Base-by-base conservation (phyloP, 2,113 vertebrate species). In the Poeciliopsis turrubarensis region DNA sequence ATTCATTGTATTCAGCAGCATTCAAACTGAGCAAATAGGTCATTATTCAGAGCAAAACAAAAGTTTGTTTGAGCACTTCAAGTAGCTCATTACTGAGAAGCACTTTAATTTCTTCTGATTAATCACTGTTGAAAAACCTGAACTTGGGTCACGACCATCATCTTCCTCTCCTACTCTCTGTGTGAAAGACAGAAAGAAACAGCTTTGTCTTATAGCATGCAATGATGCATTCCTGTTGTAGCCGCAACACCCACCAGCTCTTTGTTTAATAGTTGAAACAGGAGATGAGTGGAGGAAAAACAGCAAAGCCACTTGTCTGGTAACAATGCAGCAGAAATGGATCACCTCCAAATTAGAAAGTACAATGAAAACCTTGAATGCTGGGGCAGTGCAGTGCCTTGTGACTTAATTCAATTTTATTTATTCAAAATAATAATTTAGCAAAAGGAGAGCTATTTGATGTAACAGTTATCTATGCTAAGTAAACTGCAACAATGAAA, bases 251-350 rank as follows among this genome's bases (percentile, higher is more conserved):
- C 86, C 84, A 86, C 86, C 72, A 68, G 70, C 76, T 80, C 65
- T 73, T 84, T 84, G 73, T 86, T 88, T 73, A 79, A 86, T 71
- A 74, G 64, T 88, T 87, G 78, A 83, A 70, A 88, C 54, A 76
- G 41, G 32, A 84, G 75, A 86, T 91, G 73, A 82, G 75, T 83
- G 60, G 44, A 62, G 76, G 47, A 76, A 71, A 30, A 82, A 81
- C 64, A 79, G 69, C 72, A 37, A 70, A 71, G 54, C 44, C 54
- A 71, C 71, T 77, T 68, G 65, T 89, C 77, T 76, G 37, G 14
- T 75, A 74, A 71, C 70, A 78, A 78, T 71, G 37, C 73, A 62
- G 63, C 57, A 80, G 72, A 85, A 73, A 74, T 44, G 19, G 41
- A 80, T 57, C 64, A 26, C 47, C 34, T 65, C 68, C 30, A 68